A percentile compares a stretch with the other conserved stretches of the same genome.
phyloP scores from a whole-genome alignment of 2,888 invertebrate genomes.

The Dynastes maya region DNA sequence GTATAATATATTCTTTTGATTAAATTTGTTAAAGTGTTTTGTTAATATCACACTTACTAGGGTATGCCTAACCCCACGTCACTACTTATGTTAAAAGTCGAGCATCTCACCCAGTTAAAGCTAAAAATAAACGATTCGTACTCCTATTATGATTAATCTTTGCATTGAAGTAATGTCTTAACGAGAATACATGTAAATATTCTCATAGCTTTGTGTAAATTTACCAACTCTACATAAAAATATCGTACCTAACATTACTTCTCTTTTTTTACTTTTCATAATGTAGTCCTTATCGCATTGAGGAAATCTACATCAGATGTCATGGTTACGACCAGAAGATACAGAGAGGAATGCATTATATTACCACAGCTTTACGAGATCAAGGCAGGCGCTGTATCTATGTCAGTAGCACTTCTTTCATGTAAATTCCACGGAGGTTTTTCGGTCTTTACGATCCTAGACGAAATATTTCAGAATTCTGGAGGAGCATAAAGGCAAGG shows the following conservation, averaged over 20 bases:
- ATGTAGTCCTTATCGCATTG: background rate
- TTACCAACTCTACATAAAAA: too few species aligned
- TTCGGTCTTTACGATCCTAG: conserved; percentile 36
- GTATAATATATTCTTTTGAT: too few species aligned
- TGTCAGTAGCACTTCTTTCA: conserved; percentile 49
- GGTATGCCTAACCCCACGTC: too few species aligned
- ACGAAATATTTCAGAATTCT: conserved; percentile 42
- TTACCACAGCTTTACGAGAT: conserved; percentile 37
- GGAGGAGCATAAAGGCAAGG: conserved; percentile 23
- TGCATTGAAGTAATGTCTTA: too few species aligned
- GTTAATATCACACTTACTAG: too few species aligned
- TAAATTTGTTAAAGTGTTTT: too few species aligned
- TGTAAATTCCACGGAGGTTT: conserved; percentile 48
- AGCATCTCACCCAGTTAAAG: too few species aligned
- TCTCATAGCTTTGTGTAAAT: too few species aligned
- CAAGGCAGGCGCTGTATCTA: conserved; percentile 43
- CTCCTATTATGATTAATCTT: too few species aligned
- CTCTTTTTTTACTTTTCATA: background rate
- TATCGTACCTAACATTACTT: background rate
- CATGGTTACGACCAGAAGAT: background rate
- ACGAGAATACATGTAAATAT: too few species aligned
- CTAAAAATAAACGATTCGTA: too few species aligned
- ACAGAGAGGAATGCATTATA: conserved; percentile 32
- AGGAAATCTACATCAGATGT: conserved; percentile 38
- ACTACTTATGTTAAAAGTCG: too few species aligned